These are phyloP conservation scores for Molorchus minor DNA, from an alignment of 2,888 invertebrate genomes.

Conservation along the genomic window DNA sequence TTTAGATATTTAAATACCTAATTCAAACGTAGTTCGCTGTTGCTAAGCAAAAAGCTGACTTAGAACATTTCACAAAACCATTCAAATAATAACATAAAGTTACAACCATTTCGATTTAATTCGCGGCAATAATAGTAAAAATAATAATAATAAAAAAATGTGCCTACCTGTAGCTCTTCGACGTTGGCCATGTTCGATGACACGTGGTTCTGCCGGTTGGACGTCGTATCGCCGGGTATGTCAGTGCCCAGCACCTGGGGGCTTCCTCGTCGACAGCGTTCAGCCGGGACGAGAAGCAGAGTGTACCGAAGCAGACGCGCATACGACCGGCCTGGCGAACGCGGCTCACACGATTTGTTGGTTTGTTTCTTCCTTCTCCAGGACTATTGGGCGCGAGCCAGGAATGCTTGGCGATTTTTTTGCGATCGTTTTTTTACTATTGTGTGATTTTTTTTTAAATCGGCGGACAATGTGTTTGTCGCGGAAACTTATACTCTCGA, in stretches of 20 bases:
- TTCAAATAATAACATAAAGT: too few relatives aligned
- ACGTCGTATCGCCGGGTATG: constrained; percentile 37
- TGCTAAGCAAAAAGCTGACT: background rate
- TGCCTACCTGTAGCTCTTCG: constrained; percentile 65
- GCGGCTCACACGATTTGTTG: constrained; percentile 11
- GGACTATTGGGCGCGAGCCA: constrained; percentile 34
- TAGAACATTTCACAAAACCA: too few relatives aligned
- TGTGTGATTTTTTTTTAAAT: too few relatives aligned
- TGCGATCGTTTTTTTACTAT: constrained; percentile 7
- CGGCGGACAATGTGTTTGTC: constrained; percentile 21
- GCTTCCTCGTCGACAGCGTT: constrained; percentile 82
- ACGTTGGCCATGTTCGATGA: constrained; percentile 52
- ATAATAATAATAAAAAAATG: background rate
- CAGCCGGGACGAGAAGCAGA: constrained; percentile 88
- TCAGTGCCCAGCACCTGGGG: constrained; percentile 51
- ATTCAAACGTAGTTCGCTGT: background rate
- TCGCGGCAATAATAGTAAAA: background rate
- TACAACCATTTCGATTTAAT: too few relatives aligned
- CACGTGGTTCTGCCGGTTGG: constrained; percentile 32
- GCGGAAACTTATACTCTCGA: constrained; percentile 16
- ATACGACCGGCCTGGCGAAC: constrained; percentile 73
- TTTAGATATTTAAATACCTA: background rate
- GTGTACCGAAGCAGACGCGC: constrained; percentile 90
- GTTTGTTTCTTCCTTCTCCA: constrained; percentile 23
- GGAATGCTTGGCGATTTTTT: constrained; percentile 17